A percentile compares a stretch with the other conserved stretches of the same genome.
Evolutionary conservation across 2,797 vertebrate species (phyloP).

Genomic region (Pempheris klunzingeri): DNA sequence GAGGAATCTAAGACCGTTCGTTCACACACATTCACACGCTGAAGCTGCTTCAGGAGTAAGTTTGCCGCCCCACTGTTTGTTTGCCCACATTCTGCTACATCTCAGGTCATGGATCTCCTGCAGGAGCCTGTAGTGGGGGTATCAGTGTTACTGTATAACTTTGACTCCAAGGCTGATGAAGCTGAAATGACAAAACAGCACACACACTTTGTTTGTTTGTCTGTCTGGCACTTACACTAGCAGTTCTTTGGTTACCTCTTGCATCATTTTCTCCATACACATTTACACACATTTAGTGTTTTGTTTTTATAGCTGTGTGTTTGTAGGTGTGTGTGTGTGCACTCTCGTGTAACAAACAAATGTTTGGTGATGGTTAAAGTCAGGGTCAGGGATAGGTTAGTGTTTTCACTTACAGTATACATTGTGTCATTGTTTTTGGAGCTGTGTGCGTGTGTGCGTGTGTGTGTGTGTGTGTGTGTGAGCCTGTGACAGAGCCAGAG

Average conservation of each 20-base stretch:
- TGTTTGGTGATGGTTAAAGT: too few species aligned
- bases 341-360: too few species aligned
- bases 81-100: background rate
- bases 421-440: too few species aligned
- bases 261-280: constrained; percentile 23
- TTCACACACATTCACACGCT: too few species aligned
- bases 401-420: too few species aligned
- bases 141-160: background rate
- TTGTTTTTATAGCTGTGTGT: constrained; percentile 70
- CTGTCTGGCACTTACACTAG: background rate
- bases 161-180: background rate
- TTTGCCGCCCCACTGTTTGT: background rate
- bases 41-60: too few species aligned
- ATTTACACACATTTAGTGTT: constrained; percentile 16
- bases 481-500: background rate
- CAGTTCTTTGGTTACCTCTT: constrained; percentile 23
- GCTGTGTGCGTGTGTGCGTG: background rate
- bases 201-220: too few species aligned
- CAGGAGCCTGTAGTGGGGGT: background rate
- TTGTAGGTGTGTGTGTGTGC: too few species aligned
- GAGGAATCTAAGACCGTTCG: too few species aligned
- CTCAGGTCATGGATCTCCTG: background rate
- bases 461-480: constrained; percentile 11
- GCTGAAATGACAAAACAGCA: background rate
- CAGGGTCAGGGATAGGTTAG: too few species aligned